These are phyloP conservation scores for Uloborus plumipes DNA, from an alignment of 2,888 invertebrate genomes.

Conservation along the genomic window DNA sequence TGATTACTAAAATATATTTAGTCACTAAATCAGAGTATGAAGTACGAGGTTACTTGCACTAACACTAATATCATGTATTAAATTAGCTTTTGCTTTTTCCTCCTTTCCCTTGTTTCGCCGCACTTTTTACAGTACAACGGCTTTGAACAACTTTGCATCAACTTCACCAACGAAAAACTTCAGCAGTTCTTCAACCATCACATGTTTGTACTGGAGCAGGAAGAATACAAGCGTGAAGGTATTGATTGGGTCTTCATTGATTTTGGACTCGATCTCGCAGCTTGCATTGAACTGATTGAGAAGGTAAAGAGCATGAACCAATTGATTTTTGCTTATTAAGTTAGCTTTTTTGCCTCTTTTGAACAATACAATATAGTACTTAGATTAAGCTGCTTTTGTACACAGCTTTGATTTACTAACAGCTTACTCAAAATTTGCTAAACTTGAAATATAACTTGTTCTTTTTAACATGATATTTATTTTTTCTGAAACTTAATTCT, in stretches of 20 bases:
- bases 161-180: constrained; percentile 99
- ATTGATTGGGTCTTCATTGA: constrained; percentile 99
- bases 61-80: constrained; percentile 11
- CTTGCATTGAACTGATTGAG: constrained; percentile 98
- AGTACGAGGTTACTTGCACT: constrained; percentile 15
- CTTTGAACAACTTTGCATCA: constrained; percentile 99
- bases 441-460: too few relatives aligned
- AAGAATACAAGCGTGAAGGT: constrained; percentile 97
- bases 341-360: too few relatives aligned
- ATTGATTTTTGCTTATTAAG: neutral
- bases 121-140: constrained; percentile 85
- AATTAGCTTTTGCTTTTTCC: constrained; percentile 46
- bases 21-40: constrained; percentile 3
- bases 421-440: too few relatives aligned
- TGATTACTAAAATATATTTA: too few relatives aligned
- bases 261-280: constrained; percentile 98
- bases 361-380: too few relatives aligned
- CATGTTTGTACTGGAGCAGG: constrained; percentile 99
- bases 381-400: too few relatives aligned
- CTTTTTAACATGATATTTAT: too few relatives aligned
- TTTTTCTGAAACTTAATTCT: too few relatives aligned
- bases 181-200: constrained; percentile 99
- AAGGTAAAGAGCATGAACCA: constrained; percentile 79
- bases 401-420: too few relatives aligned
- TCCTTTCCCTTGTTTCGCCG: constrained; percentile 59